phyloP scores from a whole-genome alignment of 2,113 vertebrate species.

The Equus quagga region DNA sequence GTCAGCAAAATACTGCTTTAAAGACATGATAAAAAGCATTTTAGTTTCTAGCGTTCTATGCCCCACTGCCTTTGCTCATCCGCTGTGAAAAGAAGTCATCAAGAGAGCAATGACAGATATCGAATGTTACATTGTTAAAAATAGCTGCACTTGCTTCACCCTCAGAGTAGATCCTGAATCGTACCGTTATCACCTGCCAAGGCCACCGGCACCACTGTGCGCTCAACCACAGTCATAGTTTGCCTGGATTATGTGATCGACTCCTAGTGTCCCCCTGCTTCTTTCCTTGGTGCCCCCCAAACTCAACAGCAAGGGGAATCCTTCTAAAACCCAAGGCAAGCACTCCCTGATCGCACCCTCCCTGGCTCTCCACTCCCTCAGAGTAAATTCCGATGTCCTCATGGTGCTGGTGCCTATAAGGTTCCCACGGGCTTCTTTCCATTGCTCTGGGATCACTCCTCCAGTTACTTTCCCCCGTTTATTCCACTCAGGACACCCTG shows the following conservation, averaged over 20 bases:
- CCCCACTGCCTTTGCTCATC: neutral
- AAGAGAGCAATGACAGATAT: neutral
- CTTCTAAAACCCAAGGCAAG: neutral
- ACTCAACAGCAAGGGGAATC: too few species aligned
- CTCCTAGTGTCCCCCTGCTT: neutral
- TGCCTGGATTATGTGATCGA: too few species aligned
- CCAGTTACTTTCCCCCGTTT: neutral
- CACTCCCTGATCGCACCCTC: neutral
- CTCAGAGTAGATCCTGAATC: fast-evolving
- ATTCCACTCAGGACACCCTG: neutral
- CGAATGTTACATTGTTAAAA: neutral
- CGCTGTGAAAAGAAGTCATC: neutral
- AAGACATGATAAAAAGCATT: neutral
- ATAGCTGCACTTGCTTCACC: neutral
- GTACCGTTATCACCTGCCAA: fast-evolving
- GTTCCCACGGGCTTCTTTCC: too few species aligned
- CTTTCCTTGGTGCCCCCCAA: too few species aligned
- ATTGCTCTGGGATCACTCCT: neutral
- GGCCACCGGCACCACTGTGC: neutral
- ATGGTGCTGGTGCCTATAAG: neutral
- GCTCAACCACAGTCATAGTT: too few species aligned
- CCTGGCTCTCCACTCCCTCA: neutral
- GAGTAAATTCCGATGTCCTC: too few species aligned
- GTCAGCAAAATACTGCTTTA: neutral
- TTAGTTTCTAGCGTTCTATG: neutral